Percentiles rank a stretch among this genome's conserved stretches.
These are phyloP conservation scores for Pseudopodoces humilis DNA, from an alignment of 2,113 vertebrate species.

Conservation along the genomic window DNA sequence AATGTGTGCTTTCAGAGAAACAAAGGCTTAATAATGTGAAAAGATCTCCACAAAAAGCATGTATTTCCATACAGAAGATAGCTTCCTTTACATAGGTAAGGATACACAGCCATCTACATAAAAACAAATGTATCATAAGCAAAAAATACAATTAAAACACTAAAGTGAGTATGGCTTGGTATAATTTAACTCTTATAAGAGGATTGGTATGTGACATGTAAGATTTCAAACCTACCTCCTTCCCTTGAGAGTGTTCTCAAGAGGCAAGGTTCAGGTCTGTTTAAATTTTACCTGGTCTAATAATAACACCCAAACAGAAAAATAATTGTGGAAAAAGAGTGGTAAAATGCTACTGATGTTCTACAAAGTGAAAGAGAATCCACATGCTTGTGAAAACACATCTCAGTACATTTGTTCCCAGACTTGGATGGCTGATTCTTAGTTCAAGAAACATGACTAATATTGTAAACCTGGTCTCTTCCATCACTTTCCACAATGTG, in stretches of 20 bases:
- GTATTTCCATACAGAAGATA: not conserved
- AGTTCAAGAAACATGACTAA: not conserved
- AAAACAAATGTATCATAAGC: not conserved
- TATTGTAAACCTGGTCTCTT: not conserved
- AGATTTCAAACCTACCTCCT: not conserved
- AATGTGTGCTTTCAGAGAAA: not conserved
- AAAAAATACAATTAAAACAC: not conserved
- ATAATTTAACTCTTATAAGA: not conserved
- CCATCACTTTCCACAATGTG: not conserved
- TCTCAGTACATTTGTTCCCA: not conserved
- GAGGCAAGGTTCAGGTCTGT: not conserved
- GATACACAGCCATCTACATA: not conserved
- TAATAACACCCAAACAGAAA: not conserved
- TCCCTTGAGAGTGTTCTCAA: not conserved
- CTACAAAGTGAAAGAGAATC: not conserved
- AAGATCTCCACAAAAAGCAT: not conserved
- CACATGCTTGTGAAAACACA: not conserved
- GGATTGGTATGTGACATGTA: not conserved
- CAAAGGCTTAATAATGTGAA: not conserved
- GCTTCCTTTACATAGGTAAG: not conserved
- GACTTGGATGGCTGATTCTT: not conserved
- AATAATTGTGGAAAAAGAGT: not conserved
- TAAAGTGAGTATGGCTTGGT: not conserved
- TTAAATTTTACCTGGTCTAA: not conserved
- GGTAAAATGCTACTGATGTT: not conserved